phyloP scores from a whole-genome alignment of 2,888 invertebrate species.

The Ctena decussata region DNA sequence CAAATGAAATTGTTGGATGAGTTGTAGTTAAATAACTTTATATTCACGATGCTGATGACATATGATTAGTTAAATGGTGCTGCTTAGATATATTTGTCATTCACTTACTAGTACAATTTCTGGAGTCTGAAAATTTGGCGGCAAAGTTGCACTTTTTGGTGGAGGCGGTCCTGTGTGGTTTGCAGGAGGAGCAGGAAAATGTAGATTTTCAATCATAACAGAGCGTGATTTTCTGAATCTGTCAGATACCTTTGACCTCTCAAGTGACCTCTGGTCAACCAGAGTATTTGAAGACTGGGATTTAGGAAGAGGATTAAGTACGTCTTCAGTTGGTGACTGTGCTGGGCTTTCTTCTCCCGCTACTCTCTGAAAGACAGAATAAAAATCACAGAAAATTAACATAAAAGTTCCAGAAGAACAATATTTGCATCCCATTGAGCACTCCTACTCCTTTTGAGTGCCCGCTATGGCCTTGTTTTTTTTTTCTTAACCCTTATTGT shows the following conservation, averaged over 20 bases:
- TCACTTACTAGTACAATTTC: not conserved
- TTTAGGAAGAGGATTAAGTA: not conserved
- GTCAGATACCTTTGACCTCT: conserved; percentile 55
- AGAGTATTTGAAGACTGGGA: not conserved
- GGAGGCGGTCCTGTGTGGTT: conserved; percentile 58
- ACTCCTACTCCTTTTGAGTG: too few species aligned
- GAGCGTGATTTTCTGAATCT: conserved; percentile 59
- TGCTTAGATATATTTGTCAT: not conserved
- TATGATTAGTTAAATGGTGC: too few species aligned
- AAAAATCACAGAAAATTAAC: not conserved
- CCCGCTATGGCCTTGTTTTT: too few species aligned
- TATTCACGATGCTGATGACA: too few species aligned
- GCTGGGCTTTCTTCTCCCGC: conserved; percentile 44
- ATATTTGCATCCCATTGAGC: too few species aligned
- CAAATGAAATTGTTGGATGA: too few species aligned
- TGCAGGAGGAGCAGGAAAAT: conserved; percentile 39
- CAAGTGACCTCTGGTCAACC: not conserved
- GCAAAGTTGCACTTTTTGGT: conserved; percentile 66
- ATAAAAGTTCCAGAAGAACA: too few species aligned
- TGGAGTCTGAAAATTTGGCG: conserved; percentile 51
- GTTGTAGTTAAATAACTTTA: too few species aligned
- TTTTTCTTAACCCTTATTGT: too few species aligned
- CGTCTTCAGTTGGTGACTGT: conserved; percentile 43
- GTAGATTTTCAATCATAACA: conserved; percentile 63
- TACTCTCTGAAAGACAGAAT: conserved; percentile 42